Evolutionary conservation across 2,113 vertebrate species (phyloP).

Genomic region (Hylia prasina): DNA sequence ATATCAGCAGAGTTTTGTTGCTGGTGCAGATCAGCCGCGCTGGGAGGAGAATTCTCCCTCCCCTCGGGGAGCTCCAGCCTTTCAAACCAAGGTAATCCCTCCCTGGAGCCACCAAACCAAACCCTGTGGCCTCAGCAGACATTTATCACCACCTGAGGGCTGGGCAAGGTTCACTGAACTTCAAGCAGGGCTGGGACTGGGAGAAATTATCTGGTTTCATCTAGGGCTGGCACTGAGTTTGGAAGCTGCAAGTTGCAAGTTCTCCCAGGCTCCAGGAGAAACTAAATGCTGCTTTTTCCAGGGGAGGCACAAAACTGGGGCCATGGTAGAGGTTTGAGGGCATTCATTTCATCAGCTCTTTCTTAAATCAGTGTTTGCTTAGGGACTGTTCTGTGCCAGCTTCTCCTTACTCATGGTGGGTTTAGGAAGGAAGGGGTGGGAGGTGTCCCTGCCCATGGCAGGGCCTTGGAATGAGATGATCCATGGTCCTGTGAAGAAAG

Average conservation of each 20-base stretch:
- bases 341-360: background rate
- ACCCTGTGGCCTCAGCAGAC: background rate
- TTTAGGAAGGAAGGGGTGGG: background rate
- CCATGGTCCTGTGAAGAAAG: background rate
- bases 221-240: background rate
- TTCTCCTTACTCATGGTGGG: rapidly evolving
- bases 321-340: rapidly evolving
- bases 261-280: background rate
- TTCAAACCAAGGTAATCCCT: background rate
- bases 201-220: background rate
- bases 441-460: background rate
- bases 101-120: background rate
- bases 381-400: background rate
- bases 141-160: background rate
- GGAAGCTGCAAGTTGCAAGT: background rate
- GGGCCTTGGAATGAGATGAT: background rate
- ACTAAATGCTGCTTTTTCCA: background rate
- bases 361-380: background rate
- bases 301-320: background rate
- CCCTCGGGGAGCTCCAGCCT: background rate
- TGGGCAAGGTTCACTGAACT: background rate
- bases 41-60: background rate
- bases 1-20: background rate
- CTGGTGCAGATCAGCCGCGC: rapidly evolving
- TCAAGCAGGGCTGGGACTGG: background rate